A percentile compares a stretch with the other conserved stretches of the same genome.
Evolutionary conservation across 2,113 vertebrate genomes (phyloP).

Genomic region (Bufo bufo): DNA sequence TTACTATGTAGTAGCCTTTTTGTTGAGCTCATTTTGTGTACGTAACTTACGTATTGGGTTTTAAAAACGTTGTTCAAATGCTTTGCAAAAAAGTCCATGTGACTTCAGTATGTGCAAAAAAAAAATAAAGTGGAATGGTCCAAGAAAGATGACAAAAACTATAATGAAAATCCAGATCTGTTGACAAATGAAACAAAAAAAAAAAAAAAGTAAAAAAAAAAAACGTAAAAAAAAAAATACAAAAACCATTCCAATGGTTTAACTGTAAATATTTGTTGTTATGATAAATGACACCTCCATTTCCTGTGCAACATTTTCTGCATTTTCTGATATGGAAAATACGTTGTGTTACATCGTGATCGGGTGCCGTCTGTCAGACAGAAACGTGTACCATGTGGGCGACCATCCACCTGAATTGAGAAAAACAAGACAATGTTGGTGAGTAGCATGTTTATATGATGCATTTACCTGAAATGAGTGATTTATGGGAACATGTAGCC

Average conservation of each 20-base stretch:
- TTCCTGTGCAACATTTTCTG: conserved; percentile 65
- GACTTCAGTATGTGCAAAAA: conserved; percentile 88
- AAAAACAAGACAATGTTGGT: neutral
- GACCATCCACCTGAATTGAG: neutral
- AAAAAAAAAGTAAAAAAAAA: conserved; percentile 54
- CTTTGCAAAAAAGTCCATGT: conserved; percentile 89
- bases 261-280: conserved; percentile 78
- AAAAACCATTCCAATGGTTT: conserved; percentile 84
- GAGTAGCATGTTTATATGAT: neutral
- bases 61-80: conserved; percentile 93
- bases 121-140: conserved; percentile 97
- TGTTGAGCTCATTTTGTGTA: conserved; percentile 85
- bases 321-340: conserved; percentile 65
- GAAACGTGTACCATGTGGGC: neutral
- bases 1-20: conserved; percentile 89
- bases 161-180: conserved; percentile 64
- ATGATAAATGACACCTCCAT: conserved; percentile 57
- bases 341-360: neutral
- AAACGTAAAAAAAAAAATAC: conserved; percentile 60
- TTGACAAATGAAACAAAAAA: conserved; percentile 56
- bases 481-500: neutral
- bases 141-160: conserved; percentile 62
- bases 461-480: neutral
- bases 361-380: neutral
- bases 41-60: conserved; percentile 96